Evolutionary conservation across 2,888 invertebrate genomes (phyloP).

Genomic region (Chouioia cunea): DNA sequence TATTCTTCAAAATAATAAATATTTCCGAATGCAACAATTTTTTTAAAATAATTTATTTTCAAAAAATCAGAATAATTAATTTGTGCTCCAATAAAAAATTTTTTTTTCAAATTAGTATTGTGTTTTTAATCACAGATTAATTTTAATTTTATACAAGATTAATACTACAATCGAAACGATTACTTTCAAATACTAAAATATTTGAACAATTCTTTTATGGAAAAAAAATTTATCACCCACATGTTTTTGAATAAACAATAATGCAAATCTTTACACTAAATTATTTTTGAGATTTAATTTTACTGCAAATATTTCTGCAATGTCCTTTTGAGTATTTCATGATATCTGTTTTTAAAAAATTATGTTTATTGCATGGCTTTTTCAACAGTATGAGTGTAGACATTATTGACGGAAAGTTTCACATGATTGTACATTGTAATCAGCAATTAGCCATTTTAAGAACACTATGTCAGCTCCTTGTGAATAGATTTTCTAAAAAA

Average conservation of each 20-base stretch:
- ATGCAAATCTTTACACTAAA: slow-evolving; percentile 11
- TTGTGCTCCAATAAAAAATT: not conserved
- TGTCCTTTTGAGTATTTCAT: slow-evolving; percentile 15
- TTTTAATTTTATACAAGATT: no score
- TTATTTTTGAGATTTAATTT: slow-evolving; percentile 16
- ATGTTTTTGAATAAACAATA: no score
- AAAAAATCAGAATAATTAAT: not conserved
- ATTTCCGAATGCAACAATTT: not conserved
- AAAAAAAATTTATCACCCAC: no score
- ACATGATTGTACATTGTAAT: slow-evolving; percentile 3
- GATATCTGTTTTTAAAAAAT: slow-evolving; percentile 9
- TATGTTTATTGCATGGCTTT: slow-evolving; percentile 4
- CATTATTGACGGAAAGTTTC: slow-evolving; percentile 4
- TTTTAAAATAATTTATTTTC: not conserved
- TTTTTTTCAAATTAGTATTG: not conserved
- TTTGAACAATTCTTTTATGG: no score
- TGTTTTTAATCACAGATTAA: no score
- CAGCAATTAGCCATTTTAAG: not conserved
- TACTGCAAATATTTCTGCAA: slow-evolving; percentile 36
- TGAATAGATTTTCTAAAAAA: slow-evolving; percentile 9
- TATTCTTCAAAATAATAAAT: not conserved
- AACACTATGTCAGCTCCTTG: slow-evolving; percentile 11
- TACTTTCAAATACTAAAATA: no score
- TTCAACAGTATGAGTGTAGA: no score
- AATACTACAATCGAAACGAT: no score